A percentile compares a stretch with the other conserved stretches of the same genome.
Conservation (phyloP, 2,888 invertebrate species). For the Pyrrhopygopsis socrates region DNA sequence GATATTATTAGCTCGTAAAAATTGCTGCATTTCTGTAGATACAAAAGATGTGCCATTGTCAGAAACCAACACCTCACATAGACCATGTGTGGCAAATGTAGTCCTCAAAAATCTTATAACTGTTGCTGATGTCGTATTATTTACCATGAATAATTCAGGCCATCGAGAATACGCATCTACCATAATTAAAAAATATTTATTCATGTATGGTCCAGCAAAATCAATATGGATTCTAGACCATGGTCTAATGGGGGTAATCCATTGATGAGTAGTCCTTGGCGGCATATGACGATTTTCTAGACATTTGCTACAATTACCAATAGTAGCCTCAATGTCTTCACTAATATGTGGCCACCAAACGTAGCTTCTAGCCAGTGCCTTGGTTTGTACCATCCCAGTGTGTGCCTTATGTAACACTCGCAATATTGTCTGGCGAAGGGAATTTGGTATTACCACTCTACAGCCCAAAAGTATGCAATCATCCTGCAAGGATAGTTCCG, state of each 20-base stretch:
- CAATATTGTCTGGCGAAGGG: constrained; percentile 33
- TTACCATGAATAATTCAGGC: constrained; percentile 42
- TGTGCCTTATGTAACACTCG: constrained; percentile 62
- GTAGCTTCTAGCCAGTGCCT: constrained; percentile 77
- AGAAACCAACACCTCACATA: constrained; percentile 47
- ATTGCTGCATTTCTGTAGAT: constrained; percentile 65
- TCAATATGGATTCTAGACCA: constrained; percentile 70
- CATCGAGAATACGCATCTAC: constrained; percentile 60
- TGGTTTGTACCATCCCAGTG: constrained; percentile 76
- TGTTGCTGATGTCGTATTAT: constrained; percentile 22
- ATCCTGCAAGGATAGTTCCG: neutral
- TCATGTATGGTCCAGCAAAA: constrained; percentile 57
- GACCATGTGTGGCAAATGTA: constrained; percentile 49
- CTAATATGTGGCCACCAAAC: constrained; percentile 80
- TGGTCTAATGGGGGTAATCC: constrained; percentile 53
- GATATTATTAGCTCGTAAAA: constrained; percentile 57
- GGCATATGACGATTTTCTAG: constrained; percentile 29
- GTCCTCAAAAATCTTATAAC: constrained; percentile 15
- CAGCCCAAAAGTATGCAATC: constrained; percentile 51
- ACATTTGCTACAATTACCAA: neutral
- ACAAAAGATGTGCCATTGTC: constrained; percentile 53
- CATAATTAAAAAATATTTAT: constrained; percentile 58
- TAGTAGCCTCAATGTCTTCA: constrained; percentile 43
- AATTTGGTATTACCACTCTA: constrained; percentile 37
- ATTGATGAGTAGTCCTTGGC: constrained; percentile 34